Conservation (phyloP, 1,140 invertebrate genomes). For the Pemphigus obesinymphae region DNA sequence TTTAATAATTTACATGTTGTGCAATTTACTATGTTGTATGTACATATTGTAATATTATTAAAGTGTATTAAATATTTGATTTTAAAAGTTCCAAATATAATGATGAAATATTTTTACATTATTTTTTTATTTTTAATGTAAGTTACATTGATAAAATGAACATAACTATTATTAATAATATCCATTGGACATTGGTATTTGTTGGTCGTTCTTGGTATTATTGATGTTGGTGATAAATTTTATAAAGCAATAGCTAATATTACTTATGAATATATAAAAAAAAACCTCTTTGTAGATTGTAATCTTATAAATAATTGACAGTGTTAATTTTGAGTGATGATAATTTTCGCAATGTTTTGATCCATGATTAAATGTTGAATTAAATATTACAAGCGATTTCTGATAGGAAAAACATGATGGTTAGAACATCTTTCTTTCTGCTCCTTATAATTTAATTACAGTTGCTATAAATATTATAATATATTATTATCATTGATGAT, state of each 20-base stretch:
- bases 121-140: constrained; percentile 31
- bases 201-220: no score
- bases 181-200: constrained; percentile 37
- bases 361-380: no score
- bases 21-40: constrained; percentile 40
- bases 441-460: no score
- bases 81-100: constrained; percentile 29
- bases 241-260: not conserved
- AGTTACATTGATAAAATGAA: not conserved
- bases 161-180: not conserved
- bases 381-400: no score
- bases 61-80: constrained; percentile 29
- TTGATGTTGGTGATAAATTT: not conserved
- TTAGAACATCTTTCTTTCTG: no score
- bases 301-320: no score
- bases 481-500: no score
- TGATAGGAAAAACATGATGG: no score
- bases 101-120: constrained; percentile 28
- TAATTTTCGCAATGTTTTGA: no score
- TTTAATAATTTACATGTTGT: constrained; percentile 42
- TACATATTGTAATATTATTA: constrained; percentile 42
- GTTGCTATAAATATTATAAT: no score
- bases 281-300: no score
- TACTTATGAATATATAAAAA: not conserved
- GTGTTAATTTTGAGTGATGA: no score